Conservation (phyloP, 2,113 vertebrate genomes). For the Cyprinodon tularosa region DNA sequence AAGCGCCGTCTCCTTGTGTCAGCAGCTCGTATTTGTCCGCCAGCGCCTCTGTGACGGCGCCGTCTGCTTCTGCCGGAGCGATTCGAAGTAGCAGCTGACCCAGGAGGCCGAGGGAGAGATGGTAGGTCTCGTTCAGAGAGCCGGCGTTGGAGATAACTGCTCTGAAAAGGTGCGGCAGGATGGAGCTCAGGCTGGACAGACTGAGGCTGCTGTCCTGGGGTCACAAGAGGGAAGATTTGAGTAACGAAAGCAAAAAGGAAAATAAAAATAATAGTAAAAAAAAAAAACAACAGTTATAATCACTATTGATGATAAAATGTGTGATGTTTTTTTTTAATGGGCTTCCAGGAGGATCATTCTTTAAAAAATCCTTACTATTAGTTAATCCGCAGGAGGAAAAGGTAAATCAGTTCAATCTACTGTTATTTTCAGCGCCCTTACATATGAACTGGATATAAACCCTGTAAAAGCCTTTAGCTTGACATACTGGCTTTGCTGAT, state of each 20-base stretch:
- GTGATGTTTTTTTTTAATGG: too few relatives aligned
- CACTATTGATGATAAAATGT: too few relatives aligned
- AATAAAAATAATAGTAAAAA: too few relatives aligned
- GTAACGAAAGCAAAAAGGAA: background rate
- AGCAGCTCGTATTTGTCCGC: conserved; percentile 87
- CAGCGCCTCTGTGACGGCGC: conserved; percentile 87
- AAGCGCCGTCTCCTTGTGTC: conserved; percentile 77
- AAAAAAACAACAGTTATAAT: too few relatives aligned
- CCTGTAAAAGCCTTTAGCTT: background rate
- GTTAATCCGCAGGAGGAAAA: background rate
- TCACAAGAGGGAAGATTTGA: background rate
- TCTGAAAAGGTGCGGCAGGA: conserved; percentile 93
- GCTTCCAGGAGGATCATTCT: too few relatives aligned
- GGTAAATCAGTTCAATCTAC: background rate
- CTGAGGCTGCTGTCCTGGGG: conserved; percentile 82
- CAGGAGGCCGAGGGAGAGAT: conserved; percentile 93
- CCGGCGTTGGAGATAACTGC: conserved; percentile 95
- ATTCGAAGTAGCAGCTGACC: conserved; percentile 92
- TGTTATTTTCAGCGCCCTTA: background rate
- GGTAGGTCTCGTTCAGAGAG: conserved; percentile 94
- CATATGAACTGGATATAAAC: background rate
- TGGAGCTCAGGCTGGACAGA: conserved; percentile 86
- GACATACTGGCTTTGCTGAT: conserved; percentile 85
- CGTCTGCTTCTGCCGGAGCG: conserved; percentile 86
- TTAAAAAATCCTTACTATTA: background rate